Conservation (phyloP, 2,797 vertebrate genomes). For the Chelonia mydas region DNA sequence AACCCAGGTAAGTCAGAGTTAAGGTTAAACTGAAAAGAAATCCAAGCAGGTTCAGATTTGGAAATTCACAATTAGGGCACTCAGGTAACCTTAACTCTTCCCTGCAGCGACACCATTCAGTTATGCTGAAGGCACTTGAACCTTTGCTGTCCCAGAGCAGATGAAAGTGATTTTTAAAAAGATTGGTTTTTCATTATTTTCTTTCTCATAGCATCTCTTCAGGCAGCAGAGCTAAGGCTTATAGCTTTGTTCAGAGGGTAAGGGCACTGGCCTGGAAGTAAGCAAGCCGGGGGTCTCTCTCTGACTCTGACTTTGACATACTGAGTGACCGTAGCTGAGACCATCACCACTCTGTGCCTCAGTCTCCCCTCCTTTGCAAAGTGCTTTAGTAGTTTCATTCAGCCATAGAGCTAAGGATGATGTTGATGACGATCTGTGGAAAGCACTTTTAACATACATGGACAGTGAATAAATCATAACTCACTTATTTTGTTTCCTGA, state of each 20-base stretch:
- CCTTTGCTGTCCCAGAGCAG: background rate
- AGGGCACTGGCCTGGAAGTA: background rate
- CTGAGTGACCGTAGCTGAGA: background rate
- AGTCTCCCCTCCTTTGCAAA: background rate
- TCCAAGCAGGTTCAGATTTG: background rate
- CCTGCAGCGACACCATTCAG: background rate
- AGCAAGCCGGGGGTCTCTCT: background rate
- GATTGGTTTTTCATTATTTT: background rate
- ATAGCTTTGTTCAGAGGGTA: background rate
- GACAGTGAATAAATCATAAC: slow-evolving; percentile 73
- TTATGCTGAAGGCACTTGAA: background rate
- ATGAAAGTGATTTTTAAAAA: background rate
- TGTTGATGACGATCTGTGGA: background rate
- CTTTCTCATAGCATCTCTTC: background rate
- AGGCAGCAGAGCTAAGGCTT: background rate
- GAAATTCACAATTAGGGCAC: background rate
- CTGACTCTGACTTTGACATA: background rate
- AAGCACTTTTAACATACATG: slow-evolving; percentile 36
- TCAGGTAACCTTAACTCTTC: background rate
- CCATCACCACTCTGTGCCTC: background rate
- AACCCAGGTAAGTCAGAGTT: background rate
- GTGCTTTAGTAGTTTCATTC: background rate
- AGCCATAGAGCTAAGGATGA: background rate
- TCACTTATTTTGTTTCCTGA: slow-evolving; percentile 71
- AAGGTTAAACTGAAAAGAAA: background rate